These are phyloP conservation scores for Zeuzera pyrina DNA, from an alignment of 2,888 invertebrate species.

Conservation along the genomic window DNA sequence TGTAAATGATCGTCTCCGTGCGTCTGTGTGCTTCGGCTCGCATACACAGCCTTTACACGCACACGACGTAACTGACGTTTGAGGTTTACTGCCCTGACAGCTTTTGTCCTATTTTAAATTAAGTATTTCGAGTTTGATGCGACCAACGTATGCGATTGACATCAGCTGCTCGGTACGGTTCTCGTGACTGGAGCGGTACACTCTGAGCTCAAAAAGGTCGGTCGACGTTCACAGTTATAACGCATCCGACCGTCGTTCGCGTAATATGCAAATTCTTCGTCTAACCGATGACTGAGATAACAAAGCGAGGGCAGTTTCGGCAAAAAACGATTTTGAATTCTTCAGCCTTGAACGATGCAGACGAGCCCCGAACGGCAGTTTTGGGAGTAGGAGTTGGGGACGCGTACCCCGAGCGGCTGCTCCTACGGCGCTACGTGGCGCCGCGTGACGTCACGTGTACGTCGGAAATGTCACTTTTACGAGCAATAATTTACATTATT, in stretches of 20 bases:
- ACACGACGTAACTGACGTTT: constrained; percentile 33
- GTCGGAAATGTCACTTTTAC: constrained; percentile 71
- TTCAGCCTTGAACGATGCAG: neutral
- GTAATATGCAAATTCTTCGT: constrained; percentile 43
- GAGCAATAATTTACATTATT: constrained; percentile 71
- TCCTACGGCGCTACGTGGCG: constrained; percentile 17
- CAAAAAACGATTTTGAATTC: constrained; percentile 45
- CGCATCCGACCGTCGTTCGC: neutral
- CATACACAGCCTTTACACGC: constrained; percentile 29
- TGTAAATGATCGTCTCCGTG: constrained; percentile 70
- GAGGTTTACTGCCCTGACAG: constrained; percentile 69
- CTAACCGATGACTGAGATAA: constrained; percentile 56
- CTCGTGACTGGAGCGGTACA: neutral
- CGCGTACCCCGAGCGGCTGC: neutral
- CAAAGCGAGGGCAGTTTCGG: constrained; percentile 46
- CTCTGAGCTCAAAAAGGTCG: neutral
- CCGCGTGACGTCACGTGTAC: constrained; percentile 62
- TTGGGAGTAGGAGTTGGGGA: neutral
- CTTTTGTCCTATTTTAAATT: constrained; percentile 68
- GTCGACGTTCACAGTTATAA: neutral
- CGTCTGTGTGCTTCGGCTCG: constrained; percentile 46
- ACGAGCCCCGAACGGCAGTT: neutral
- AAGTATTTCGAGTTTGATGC: constrained; percentile 48
- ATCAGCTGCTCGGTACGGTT: neutral
- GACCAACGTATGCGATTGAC: constrained; percentile 34